These are phyloP conservation scores for Pomatorhinus ruficollis DNA, from an alignment of 2,113 vertebrate genomes.

Conservation along the genomic window DNA sequence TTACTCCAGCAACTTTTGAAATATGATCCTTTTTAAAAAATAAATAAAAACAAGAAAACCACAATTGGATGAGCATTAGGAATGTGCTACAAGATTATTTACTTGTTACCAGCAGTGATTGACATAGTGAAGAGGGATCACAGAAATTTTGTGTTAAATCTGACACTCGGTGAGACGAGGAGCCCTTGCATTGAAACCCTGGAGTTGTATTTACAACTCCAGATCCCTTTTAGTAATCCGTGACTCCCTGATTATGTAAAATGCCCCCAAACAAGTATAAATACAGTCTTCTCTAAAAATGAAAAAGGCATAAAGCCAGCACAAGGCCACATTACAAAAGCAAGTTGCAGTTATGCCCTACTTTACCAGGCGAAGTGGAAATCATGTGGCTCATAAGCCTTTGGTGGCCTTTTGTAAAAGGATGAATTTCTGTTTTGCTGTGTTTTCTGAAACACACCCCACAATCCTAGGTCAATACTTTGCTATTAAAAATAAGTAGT, in stretches of 20 bases:
- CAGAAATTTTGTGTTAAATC: conserved; percentile 76
- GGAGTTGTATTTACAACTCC: not conserved
- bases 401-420: not conserved
- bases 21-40: conserved; percentile 40
- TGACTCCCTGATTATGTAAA: not conserved
- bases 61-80: conserved; percentile 70
- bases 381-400: not conserved
- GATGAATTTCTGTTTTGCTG: not conserved
- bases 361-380: not conserved
- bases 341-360: not conserved
- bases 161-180: not conserved
- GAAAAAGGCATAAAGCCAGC: not conserved
- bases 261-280: not conserved
- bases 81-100: conserved; percentile 74
- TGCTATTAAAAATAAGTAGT: conserved; percentile 14
- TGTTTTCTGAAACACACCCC: not conserved
- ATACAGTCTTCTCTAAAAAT: not conserved
- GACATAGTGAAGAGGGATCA: conserved; percentile 78
- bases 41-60: conserved; percentile 18
- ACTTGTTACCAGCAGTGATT: conserved; percentile 75
- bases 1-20: conserved; percentile 49
- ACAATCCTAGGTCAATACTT: not conserved
- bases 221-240: not conserved
- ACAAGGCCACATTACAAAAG: not conserved
- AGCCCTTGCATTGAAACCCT: not conserved